Evolutionary conservation across 2,113 vertebrate species (phyloP), one percentile per base, ranked within the genome.

Genomic region (Corythornis madagascariensis): DNA sequence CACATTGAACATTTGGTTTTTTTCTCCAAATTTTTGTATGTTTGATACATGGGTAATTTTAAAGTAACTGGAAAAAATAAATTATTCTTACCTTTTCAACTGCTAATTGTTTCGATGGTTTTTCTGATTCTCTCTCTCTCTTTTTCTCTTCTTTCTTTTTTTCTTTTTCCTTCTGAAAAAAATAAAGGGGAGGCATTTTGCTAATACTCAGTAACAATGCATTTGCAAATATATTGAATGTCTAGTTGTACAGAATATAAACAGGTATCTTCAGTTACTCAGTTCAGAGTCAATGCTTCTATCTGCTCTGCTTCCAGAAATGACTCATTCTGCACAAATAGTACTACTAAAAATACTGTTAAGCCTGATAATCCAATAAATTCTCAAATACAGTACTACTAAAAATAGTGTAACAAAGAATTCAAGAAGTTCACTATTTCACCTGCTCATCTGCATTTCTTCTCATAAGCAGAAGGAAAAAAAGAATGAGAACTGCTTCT

Each of bases 101-200:
- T 91, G 95, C 89, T 92, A 97, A 86, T 60, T 97, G 94, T 92
- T 98, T 98, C 50, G 92, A 71, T 67, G 97, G 69, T 96, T 98
- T 98, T 96, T 99, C 99, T 65, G 97, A 90, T 83, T 99, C 98
- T 94, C 95, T 98, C 59, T 99, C 98, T 96, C 95, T 98, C 94
- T 98, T 99, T 89, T 95, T 98, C 66, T 99, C 98, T 93, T 98
- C 98, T 94, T 98, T 98, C 96, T 98, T 98, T 95, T 98, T 99
- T 95, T 98, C 98, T 92, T 98, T 98, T 96, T 98, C 98, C 96
- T 98, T 98, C 98, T 98, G 94, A 77, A 91, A 95, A 73, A 95
- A n/a, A 90, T 95, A 67, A 28, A 9, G 38, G 38, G 38, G 86
- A 19, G 25, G 11, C 13, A 76, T 87, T 72, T 86, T 75, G 16